Base-by-base conservation (phyloP, 2,888 invertebrate species). In the Mechanitis mazaeus region DNA sequence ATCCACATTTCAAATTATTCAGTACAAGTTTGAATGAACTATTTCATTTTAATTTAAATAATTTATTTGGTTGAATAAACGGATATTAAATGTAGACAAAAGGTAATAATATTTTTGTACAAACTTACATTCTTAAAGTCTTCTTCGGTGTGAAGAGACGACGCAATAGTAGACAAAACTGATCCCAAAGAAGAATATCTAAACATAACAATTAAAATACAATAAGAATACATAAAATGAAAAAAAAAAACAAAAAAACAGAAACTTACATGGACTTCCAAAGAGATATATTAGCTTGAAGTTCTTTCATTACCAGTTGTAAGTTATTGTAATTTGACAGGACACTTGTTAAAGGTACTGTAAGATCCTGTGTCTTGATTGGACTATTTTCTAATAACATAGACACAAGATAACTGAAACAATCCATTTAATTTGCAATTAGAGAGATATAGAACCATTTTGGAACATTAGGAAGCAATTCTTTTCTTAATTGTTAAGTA, bases 241-340 rank as follows among this genome's bases (percentile, higher is more conserved):
- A 42, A 42, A 7, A 42, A 9, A 42, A 42, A 4, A 3, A 42
- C 2, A 6, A 42, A 42, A 12, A 38, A 28, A 12, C 12, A 38
- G 58, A 35, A 38, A 79, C 87, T 79, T 71, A 90, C 90, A 82
- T 80, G 1, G 75, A 72, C n/a, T 68, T 78, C 78, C 91, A 86
- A 0, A 73, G 65, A 2, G 76, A 69, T 54, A 84, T 81, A 63
- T 91, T 88, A 0, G 78, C 63, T 54, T 79, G 80, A 3, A 94
- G 74, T 60, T 90, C 90, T 0, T 91, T 77, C 58, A 93, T 81
- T 0, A 92, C 93, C 0, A 91, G 70, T 3, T 85, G 77, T 1
- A 92, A 80, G 60, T 93, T 91, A 66, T 84, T 84, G 55, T 91
- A 87, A 69, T 91, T 87, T 0, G 84, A 75, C 46, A 93, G 84